Base-by-base conservation (phyloP, 2,888 invertebrate genomes). In the Encarsia formosa region DNA sequence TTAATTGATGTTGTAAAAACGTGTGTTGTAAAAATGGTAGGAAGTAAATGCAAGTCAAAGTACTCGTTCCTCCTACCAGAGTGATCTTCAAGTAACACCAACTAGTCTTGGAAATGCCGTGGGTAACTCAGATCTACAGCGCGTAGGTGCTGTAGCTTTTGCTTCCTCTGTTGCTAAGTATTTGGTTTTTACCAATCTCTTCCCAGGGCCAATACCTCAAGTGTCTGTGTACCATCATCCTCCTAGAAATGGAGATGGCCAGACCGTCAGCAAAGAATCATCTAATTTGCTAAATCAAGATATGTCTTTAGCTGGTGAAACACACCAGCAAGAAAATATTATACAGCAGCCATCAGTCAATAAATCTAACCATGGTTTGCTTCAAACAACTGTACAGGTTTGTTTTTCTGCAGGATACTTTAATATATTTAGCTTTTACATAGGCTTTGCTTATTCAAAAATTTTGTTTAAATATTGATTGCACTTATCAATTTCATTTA, bases 141-240 rank as follows among this genome's bases (percentile, higher is more conserved):
- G 75, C 57, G 75, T 75, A 70, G 75, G 75, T 70, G 79, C 80
- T 49, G 84, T 86, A 66, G 84, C 86, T 67, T 79, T 86, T 76
- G 73, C 73, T 54, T 52, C 52, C 16, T 54, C 54, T 9, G 51
- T 57, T 52, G 87, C 87, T 60, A 88, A 88, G 75, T 88, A 88
- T 74, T 88, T 87, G 88, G 87, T 88, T 69, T 82, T 89, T 72
- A 87, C 88, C 57, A 88, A 88, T 79, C 78, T 88, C 61, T 84
- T 88, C 70, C 88, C 87, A 49, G 84, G 85, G 52, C 85, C 86
- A 44, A 80, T 87, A 72, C 85, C 86, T 54, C 87, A 86, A 78
- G 86, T 86, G 46, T 85, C 85, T 40, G 85, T 85, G 47, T 85
- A 85, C 70, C 76, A 85, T 59, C 70, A 70, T 63, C 67, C 48